Evolutionary conservation across 1,140 invertebrate species (phyloP).

Genomic region (Sminthurinus signatus): DNA sequence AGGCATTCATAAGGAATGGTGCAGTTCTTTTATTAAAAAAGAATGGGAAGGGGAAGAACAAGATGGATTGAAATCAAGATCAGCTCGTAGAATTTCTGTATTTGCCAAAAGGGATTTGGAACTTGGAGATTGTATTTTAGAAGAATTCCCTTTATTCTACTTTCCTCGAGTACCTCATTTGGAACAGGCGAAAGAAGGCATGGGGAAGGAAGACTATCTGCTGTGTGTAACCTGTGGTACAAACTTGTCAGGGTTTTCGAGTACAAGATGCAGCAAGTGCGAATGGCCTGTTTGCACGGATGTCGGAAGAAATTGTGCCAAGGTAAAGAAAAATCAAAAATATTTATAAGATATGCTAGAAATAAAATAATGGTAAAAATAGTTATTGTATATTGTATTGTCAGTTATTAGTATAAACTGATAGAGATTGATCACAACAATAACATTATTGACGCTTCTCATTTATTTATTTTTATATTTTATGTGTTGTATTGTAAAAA

Average conservation of each 20-base stretch:
- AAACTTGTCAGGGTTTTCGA: no score
- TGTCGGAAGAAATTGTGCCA: background rate
- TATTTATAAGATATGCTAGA: no score
- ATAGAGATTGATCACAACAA: no score
- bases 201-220: background rate
- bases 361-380: background rate
- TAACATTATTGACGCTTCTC: no score
- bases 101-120: constrained; percentile 1
- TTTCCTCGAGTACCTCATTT: background rate
- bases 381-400: no score
- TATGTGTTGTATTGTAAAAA: no score
- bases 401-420: no score
- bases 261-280: background rate
- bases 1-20: constrained; percentile 60
- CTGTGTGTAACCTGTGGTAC: background rate
- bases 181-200: no score
- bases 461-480: background rate
- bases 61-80: no score
- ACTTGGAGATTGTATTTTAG: background rate
- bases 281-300: constrained; percentile 4
- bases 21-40: constrained; percentile 45
- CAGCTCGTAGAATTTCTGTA: no score
- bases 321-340: background rate
- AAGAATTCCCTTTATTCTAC: background rate
- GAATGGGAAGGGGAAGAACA: background rate